Conservation (phyloP, 2,888 invertebrate species). For the Sphinx pinastri region DNA sequence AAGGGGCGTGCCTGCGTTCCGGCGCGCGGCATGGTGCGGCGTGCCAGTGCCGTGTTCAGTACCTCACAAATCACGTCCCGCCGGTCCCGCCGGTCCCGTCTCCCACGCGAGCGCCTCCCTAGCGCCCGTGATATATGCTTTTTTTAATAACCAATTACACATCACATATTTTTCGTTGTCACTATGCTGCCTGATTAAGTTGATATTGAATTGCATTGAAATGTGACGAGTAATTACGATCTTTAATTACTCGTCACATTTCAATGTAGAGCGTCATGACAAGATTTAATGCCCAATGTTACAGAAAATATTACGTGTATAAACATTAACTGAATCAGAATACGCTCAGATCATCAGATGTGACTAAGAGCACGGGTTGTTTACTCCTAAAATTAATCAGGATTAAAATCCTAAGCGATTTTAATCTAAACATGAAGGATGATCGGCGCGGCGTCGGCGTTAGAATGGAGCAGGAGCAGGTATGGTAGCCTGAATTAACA, state of each 20-base stretch:
- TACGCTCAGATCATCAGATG: too few species aligned
- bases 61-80: slow-evolving; percentile 65
- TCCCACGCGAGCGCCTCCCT: slow-evolving; percentile 55
- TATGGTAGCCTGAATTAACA: slow-evolving; percentile 72
- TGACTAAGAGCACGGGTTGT: neutral
- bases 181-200: neutral
- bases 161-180: slow-evolving; percentile 19
- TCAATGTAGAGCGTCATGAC: too few species aligned
- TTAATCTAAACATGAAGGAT: slow-evolving; percentile 25
- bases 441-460: slow-evolving; percentile 19
- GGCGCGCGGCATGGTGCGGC: slow-evolving; percentile 13
- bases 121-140: slow-evolving; percentile 69
- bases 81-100: slow-evolving; percentile 38
- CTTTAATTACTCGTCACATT: too few species aligned
- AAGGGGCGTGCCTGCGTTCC: slow-evolving; percentile 65
- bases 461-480: slow-evolving; percentile 31
- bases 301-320: too few species aligned
- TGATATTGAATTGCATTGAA: neutral
- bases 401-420: neutral
- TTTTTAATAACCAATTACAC: slow-evolving; percentile 78
- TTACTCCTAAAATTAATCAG: neutral
- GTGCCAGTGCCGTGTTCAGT: slow-evolving; percentile 30
- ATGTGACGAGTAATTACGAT: too few species aligned
- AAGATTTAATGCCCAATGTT: too few species aligned
- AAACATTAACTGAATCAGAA: too few species aligned